A percentile compares a stretch with the other conserved stretches of the same genome.
These are phyloP conservation scores for Channa striata DNA, from an alignment of 2,797 vertebrate genomes.

Conservation along the genomic window DNA sequence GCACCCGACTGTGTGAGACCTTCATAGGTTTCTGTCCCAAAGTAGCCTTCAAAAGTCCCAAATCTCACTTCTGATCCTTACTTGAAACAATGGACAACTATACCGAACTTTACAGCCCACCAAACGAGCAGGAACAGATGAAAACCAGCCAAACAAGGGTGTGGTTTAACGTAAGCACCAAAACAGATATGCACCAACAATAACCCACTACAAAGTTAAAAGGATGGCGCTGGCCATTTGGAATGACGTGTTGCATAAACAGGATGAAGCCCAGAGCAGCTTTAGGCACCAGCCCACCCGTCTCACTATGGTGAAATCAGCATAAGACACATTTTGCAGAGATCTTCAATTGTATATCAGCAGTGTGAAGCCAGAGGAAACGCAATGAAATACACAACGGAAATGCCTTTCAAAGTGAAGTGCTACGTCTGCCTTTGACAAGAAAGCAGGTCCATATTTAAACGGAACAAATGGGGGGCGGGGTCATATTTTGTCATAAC, in stretches of 20 bases:
- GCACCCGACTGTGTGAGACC: neutral
- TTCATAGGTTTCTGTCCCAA: neutral
- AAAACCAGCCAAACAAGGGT: constrained; percentile 44
- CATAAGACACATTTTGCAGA: neutral
- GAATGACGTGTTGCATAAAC: neutral
- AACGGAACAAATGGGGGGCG: neutral
- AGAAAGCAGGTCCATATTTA: fast-evolving
- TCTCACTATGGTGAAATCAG: neutral
- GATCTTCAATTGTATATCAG: neutral
- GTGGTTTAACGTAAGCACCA: constrained; percentile 53
- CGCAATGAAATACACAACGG: neutral
- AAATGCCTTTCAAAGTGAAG: constrained; percentile 26
- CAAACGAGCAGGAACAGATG: neutral
- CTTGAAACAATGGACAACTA: neutral
- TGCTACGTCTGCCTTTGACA: neutral
- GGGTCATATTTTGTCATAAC: neutral
- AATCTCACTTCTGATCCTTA: neutral
- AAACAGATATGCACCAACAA: neutral
- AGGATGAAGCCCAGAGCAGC: neutral
- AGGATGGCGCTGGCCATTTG: neutral
- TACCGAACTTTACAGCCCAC: neutral
- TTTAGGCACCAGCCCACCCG: neutral
- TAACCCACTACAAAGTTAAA: constrained; percentile 3
- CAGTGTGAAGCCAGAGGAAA: neutral
- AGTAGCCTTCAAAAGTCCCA: neutral